Evolutionary conservation across 2,113 vertebrate genomes (phyloP).

Genomic region (Turnix velox): DNA sequence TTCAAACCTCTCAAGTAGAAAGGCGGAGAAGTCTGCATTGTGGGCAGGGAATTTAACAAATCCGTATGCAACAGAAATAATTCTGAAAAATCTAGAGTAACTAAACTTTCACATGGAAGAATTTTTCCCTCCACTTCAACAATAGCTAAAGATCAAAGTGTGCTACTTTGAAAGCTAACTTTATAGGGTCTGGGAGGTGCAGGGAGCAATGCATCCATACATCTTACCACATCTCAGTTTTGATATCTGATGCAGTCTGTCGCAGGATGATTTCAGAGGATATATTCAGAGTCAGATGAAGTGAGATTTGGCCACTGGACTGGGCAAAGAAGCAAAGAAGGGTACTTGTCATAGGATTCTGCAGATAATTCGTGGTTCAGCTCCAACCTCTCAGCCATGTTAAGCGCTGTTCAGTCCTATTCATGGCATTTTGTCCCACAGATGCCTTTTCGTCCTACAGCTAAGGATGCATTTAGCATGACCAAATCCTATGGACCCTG

Average conservation of each 20-base stretch:
- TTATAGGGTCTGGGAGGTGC: rapidly evolving
- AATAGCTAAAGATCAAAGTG: not conserved
- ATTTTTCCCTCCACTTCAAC: not conserved
- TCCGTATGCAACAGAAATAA: not conserved
- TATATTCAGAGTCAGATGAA: not conserved
- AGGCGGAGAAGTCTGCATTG: not conserved
- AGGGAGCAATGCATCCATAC: not conserved
- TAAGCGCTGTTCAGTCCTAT: not conserved
- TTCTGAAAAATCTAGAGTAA: not conserved
- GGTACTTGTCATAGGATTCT: not conserved
- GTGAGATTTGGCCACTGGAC: not conserved
- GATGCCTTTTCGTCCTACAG: not conserved
- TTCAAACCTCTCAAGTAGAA: not conserved
- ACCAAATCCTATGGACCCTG: not conserved
- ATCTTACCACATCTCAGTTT: not conserved
- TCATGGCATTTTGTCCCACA: not conserved
- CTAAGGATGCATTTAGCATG: not conserved
- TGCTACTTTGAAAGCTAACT: not conserved
- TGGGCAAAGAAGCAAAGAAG: not conserved
- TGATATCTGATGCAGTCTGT: not conserved
- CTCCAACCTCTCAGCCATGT: not conserved
- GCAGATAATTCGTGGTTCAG: not conserved
- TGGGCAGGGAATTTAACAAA: not conserved
- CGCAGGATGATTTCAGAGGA: not conserved
- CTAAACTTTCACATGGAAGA: not conserved